Evolutionary conservation across 2,797 vertebrate genomes (phyloP), one percentile per base, ranked within the genome.

Genomic region (Neosalanx taihuensis): DNA sequence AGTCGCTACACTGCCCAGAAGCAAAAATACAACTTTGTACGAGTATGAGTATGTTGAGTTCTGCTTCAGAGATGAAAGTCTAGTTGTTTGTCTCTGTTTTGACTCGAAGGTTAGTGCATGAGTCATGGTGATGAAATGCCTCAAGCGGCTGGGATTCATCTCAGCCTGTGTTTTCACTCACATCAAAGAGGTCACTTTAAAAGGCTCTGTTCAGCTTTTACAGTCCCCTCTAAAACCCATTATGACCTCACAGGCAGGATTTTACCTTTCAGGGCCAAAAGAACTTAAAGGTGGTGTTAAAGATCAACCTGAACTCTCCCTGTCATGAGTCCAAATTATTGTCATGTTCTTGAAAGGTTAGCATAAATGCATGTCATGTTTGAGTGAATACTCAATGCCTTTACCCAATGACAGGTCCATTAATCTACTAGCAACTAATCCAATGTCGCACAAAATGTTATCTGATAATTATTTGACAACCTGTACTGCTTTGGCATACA

Each of bases 401-500:
- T 53, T 53, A 1, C 5, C 4, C 51, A 17, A 7, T 56, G 18
- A n/a, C 18, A 5, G 51, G 1, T 56, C 51, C 51, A 56, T 56
- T 3, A n/a, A 56, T 56, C 51, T 56, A n/a, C n/a, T 3, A 46
- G 41, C 9, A 46, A 46, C 41, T 46, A 46, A 46, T 46, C 57
- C 57, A 59, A 59, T 20, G n/a, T 59, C 10, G 41, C 41, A 41
- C 41, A 41, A 3, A 41, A 41, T 41, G 41, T 12, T 13, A 41
- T 41, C 9, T 41, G 12, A 41, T 41, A 41, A 41, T 41, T 12
- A 46, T 46, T 46, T 46, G 41, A 46, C 41, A 46, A 46, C 10
- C 41, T 46, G 12, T 46, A 79, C 74, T 74, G 26, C 56, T 75
- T 68, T 26, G 66, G 73, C 18, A 77, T 18, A 64, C n/a, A 70